These are phyloP conservation scores for Tetramorium parvispinum DNA, from an alignment of 1,140 invertebrate genomes.

Conservation along the genomic window DNA sequence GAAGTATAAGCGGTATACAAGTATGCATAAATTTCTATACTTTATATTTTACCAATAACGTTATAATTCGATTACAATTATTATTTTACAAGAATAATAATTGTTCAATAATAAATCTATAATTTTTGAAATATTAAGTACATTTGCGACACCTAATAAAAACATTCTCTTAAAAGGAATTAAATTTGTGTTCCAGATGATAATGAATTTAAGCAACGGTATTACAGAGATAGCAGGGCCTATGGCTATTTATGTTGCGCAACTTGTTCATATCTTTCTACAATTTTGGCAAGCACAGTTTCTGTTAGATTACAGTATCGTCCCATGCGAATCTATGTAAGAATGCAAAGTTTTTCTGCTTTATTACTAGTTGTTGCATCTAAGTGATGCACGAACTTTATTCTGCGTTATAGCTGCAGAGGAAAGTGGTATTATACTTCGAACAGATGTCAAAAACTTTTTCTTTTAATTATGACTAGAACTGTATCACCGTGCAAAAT, in stretches of 20 bases:
- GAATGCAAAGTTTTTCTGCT: background rate
- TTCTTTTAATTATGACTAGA: conserved; percentile 46
- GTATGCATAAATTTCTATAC: background rate
- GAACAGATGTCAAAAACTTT: conserved; percentile 23
- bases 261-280: conserved; percentile 25
- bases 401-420: conserved; percentile 1
- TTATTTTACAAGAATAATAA: background rate
- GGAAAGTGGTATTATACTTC: conserved; percentile 36
- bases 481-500: conserved; percentile 22
- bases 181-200: conserved; percentile 1
- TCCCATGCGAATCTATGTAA: conserved; percentile 70
- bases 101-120: background rate
- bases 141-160: background rate
- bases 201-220: conserved; percentile 26
- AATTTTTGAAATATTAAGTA: background rate
- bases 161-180: background rate
- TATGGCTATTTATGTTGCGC: conserved; percentile 19
- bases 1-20: conserved; percentile 26
- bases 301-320: conserved; percentile 74
- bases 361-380: background rate
- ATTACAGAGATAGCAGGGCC: background rate
- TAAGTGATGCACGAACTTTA: background rate
- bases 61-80: background rate
- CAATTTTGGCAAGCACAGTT: conserved; percentile 64
- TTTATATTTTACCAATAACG: background rate